These are phyloP conservation scores for Cyclopterus lumpus DNA, from an alignment of 2,797 vertebrate genomes.

Conservation along the genomic window DNA sequence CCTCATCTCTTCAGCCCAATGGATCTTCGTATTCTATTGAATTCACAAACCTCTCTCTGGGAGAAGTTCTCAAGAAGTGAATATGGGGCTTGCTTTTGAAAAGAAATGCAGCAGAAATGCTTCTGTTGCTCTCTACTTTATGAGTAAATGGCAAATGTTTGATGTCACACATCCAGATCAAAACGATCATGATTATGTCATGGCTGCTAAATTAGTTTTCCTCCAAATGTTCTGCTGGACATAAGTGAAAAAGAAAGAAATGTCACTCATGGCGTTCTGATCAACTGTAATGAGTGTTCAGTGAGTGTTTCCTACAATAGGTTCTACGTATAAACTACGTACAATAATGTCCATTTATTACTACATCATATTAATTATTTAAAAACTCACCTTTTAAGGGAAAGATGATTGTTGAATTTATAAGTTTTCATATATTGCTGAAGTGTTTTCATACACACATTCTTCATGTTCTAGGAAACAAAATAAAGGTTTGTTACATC, in stretches of 20 bases:
- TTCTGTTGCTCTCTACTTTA: background rate
- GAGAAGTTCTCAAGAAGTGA: background rate
- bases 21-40: background rate
- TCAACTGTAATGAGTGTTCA: background rate
- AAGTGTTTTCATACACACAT: background rate
- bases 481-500: background rate
- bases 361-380: background rate
- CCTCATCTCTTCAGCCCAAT: background rate
- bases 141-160: background rate
- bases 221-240: background rate
- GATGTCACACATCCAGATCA: background rate
- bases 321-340: background rate
- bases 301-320: background rate
- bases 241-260: background rate
- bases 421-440: background rate
- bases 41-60: background rate
- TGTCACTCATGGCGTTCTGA: background rate
- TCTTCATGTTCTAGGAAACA: background rate
- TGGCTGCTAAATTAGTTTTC: background rate
- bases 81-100: background rate
- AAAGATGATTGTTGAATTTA: background rate
- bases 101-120: background rate
- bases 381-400: constrained; percentile 2
- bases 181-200: background rate
- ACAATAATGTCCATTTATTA: background rate